Base-by-base conservation (phyloP, 1,140 invertebrate genomes). In the Magallana ariakensis region DNA sequence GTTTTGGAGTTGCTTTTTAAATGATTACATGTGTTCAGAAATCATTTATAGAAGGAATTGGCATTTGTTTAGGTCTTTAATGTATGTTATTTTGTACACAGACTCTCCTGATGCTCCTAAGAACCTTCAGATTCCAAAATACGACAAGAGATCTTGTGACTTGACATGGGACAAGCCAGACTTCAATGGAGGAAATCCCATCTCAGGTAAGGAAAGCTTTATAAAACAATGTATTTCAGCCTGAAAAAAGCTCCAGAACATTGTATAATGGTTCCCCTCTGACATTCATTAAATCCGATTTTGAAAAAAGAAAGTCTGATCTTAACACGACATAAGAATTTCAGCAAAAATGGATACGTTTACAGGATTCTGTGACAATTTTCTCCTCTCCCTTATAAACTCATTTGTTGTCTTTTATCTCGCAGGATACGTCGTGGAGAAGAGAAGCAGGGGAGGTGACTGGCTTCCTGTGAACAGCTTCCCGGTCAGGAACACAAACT, bases 31-130 rank as follows among this genome's bases (percentile, higher is more conserved):
- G n/a, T n/a, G n/a, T 46, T 46, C 2, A 46, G 5, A 46, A 46
- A 5, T 46, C 5, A 4, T 46, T 46, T 4, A 3, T 46, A 46
- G 33, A 46, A 46, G 2, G 5, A 46, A 46, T 46, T 46, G 33
- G 1, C 33, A 46, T 46, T 46, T 46, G 0, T 46, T 46, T 46
- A 5, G 33, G 33, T 46, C 11, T 56, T 66, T 22, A 53, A 55
- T 10, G 15, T 22, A 62, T 16, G 60, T 19, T 16, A 8, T 62
- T n/a, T 19, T 62, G 4, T 16, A 62, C 60, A 95, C 91, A 97
- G 98, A 99, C 95, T 97, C 98, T 86, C 99, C 99, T 93, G 98
- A 98, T 95, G 97, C 98, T 84, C 99, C 99, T 87, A 97, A 97
- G 80, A 97, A 98, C 93, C 98, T 99, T 22, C 97, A 98, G 93